A percentile compares a stretch with the other conserved stretches of the same genome.
These are phyloP conservation scores for Homalodisca vitripennis DNA, from an alignment of 1,140 invertebrate genomes.

Conservation along the genomic window DNA sequence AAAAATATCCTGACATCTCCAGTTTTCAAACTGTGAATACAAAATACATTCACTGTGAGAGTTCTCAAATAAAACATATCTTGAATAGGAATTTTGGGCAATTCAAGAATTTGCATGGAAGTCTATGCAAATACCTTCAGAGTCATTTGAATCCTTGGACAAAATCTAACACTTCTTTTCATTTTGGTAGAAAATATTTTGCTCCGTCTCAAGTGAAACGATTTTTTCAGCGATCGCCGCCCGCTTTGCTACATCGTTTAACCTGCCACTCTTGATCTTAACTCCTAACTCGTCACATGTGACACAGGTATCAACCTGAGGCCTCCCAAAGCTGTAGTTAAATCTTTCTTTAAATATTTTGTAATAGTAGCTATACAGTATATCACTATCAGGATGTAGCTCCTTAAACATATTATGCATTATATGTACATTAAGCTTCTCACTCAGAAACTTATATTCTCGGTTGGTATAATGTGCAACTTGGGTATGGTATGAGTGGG, in stretches of 20 bases:
- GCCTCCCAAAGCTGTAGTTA: conserved; percentile 40
- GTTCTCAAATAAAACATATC: too few relatives aligned
- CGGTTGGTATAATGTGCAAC: neutral
- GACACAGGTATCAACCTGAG: conserved; percentile 42
- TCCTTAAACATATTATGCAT: conserved; percentile 42
- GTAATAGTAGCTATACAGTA: conserved; percentile 41
- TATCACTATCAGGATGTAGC: conserved; percentile 29
- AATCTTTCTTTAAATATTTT: conserved; percentile 42
- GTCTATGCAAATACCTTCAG: too few relatives aligned
- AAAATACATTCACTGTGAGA: too few relatives aligned
- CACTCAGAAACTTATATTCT: neutral
- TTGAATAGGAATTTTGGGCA: too few relatives aligned
- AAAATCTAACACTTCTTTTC: too few relatives aligned
- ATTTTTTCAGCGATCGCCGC: neutral
- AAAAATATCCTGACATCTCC: too few relatives aligned
- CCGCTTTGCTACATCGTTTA: neutral
- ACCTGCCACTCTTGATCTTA: neutral
- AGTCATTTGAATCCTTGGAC: too few relatives aligned
- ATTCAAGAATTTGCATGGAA: too few relatives aligned
- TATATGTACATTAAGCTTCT: conserved; percentile 40
- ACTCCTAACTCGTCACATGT: conserved; percentile 33
- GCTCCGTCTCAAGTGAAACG: neutral
- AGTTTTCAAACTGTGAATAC: too few relatives aligned
- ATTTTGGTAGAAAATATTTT: neutral
- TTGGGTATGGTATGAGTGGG: neutral